These are phyloP conservation scores for Acanthosepion esculentum DNA, from an alignment of 2,888 invertebrate genomes.

Conservation along the genomic window DNA sequence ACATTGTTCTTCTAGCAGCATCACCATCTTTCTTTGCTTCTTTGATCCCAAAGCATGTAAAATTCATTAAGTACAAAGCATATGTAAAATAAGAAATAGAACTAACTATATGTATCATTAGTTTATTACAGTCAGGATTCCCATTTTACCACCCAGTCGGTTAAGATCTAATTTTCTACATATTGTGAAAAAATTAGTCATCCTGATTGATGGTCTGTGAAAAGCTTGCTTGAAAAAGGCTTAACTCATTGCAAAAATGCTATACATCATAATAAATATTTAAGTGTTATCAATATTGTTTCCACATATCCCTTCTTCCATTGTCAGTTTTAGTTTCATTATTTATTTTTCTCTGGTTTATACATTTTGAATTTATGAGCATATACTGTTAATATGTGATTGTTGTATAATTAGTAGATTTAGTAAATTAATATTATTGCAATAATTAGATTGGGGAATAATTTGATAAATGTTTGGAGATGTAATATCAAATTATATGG, in stretches of 20 bases:
- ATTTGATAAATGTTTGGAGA: too few relatives aligned
- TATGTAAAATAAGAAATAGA: neutral
- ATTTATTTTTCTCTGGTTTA: too few relatives aligned
- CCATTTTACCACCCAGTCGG: neutral
- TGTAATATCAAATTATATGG: too few relatives aligned
- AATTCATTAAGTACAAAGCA: neutral
- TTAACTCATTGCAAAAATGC: neutral
- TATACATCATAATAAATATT: neutral
- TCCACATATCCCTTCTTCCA: neutral
- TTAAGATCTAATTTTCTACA: neutral
- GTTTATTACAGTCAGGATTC: neutral
- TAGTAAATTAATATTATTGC: too few relatives aligned
- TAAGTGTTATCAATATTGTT: neutral
- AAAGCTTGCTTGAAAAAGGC: neutral
- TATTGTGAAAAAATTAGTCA: neutral
- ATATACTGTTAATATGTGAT: too few relatives aligned
- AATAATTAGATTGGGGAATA: too few relatives aligned
- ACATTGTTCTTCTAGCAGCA: neutral
- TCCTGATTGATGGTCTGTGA: neutral
- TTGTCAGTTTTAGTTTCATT: too few relatives aligned
- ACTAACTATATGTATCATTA: neutral
- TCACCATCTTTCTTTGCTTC: neutral
- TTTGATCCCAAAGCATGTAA: constrained; percentile 9
- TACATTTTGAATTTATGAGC: too few relatives aligned
- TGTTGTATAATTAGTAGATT: too few relatives aligned